A percentile compares a stretch with the other conserved stretches of the same genome.
phyloP scores from a whole-genome alignment of 2,888 invertebrate genomes.

The Tineola bisselliella region DNA sequence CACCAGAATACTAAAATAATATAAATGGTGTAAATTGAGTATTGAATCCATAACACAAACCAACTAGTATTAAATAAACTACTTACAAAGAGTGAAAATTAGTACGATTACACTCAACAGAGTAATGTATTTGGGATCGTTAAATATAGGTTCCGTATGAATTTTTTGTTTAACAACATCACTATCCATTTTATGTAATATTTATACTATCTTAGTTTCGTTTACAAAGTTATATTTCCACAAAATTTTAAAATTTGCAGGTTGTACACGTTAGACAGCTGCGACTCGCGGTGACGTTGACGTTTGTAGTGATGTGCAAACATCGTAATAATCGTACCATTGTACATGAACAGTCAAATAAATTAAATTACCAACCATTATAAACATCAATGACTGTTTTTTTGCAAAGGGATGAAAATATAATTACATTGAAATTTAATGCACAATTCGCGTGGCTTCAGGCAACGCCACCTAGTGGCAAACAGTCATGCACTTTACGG shows the following conservation, averaged over 20 bases:
- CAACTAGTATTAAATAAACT: not conserved
- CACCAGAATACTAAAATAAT: constrained; percentile 69
- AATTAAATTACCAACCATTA: too few relatives aligned
- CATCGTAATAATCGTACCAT: not conserved
- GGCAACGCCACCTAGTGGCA: too few relatives aligned
- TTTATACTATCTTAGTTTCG: not conserved
- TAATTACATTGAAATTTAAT: too few relatives aligned
- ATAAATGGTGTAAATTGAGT: not conserved
- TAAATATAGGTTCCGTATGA: constrained; percentile 51
- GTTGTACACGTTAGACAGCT: constrained; percentile 2
- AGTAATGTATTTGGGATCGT: constrained; percentile 60
- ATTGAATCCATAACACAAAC: not conserved
- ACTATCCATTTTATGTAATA: constrained; percentile 35
- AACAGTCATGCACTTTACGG: too few relatives aligned
- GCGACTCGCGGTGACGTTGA: not conserved
- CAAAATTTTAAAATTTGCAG: not conserved
- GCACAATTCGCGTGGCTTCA: too few relatives aligned
- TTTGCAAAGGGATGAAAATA: too few relatives aligned
- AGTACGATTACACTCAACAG: constrained; percentile 51
- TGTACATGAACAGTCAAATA: too few relatives aligned
- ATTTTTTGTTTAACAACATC: constrained; percentile 58
- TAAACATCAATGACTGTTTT: too few relatives aligned
- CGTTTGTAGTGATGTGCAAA: not conserved
- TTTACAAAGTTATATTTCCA: not conserved
- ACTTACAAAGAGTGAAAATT: constrained; percentile 51